Base-by-base conservation (phyloP, 2,888 invertebrate genomes). In the Magallana nippona region DNA sequence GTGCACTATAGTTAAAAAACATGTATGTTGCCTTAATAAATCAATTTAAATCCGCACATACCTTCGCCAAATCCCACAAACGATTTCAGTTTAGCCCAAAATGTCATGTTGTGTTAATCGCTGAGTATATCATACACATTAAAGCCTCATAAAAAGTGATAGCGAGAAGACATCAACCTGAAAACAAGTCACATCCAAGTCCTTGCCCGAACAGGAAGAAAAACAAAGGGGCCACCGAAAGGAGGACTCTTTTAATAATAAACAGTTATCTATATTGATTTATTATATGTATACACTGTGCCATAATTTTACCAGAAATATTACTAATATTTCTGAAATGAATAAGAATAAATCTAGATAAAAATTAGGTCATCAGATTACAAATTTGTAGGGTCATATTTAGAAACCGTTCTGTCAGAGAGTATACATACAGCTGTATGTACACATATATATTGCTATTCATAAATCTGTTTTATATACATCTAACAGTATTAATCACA, bases 81-180 rank as follows among this genome's bases (percentile, higher is more conserved):
- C 13, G 63, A 19, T 71, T 71, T 71, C 11, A 71, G 15, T 71
- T 71, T 71, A 71, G 63, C 15, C 63, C 63, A 71, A 71, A 71
- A 71, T 71, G 63, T 71, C 63, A 71, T 71, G 22, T 10, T 71
- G 15, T 22, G 22, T 27, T 44, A 44, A 44, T 44, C 44, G 27
- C 27, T 10, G 63, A 27, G 10, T 27, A 44, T 44, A 44, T 15
- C 63, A 71, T 32, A 27, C 22, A 63, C 1, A 22, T 27, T 71
- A 32, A 71, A 27, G 32, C 11, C 27, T 71, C 15, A 71, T 27
- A 15, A 22, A 71, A 32, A 71, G 22, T 19, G 19, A 60, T 10
- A 60, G 19, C 60, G 10, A 60, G n/a, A 15, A 19, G 10, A 19
- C 19, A 60, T 60, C 60, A 19, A 60, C n/a, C n/a, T 71, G 10